Conservation (phyloP, 2,888 invertebrate genomes). For the Xestia ashworthii region DNA sequence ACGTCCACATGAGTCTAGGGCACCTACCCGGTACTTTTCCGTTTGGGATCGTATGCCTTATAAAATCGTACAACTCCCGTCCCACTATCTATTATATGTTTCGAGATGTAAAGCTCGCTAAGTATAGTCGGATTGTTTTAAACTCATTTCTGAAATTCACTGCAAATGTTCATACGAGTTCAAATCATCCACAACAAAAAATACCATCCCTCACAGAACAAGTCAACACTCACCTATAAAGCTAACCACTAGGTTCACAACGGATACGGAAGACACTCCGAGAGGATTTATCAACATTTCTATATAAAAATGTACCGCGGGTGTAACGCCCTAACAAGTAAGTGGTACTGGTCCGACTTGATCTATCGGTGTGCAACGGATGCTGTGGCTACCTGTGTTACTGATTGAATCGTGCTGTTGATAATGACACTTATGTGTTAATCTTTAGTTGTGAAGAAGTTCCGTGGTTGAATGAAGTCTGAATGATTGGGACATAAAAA, state of each 20-base stretch:
- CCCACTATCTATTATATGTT: no score
- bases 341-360: slow-evolving; percentile 31
- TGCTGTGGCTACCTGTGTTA: slow-evolving; percentile 24
- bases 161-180: no score
- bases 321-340: slow-evolving; percentile 37
- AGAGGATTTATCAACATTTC: slow-evolving; percentile 55
- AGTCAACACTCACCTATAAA: neutral
- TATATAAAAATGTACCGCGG: slow-evolving; percentile 34
- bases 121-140: no score
- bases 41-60: no score
- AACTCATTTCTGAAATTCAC: no score
- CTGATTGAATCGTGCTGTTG: slow-evolving; percentile 20
- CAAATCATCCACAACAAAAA: no score
- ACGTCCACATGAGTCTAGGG: no score
- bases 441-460: neutral
- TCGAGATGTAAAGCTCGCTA: no score
- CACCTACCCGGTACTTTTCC: no score
- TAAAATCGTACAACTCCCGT: no score
- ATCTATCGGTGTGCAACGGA: slow-evolving; percentile 49
- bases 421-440: neutral
- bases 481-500: neutral
- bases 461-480: neutral
- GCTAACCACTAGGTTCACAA: slow-evolving; percentile 13
- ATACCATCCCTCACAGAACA: neutral
- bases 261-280: slow-evolving; percentile 44